A percentile compares a stretch with the other conserved stretches of the same genome.
phyloP scores from a whole-genome alignment of 2,113 vertebrate species.

The Epinephelus fuscoguttatus region DNA sequence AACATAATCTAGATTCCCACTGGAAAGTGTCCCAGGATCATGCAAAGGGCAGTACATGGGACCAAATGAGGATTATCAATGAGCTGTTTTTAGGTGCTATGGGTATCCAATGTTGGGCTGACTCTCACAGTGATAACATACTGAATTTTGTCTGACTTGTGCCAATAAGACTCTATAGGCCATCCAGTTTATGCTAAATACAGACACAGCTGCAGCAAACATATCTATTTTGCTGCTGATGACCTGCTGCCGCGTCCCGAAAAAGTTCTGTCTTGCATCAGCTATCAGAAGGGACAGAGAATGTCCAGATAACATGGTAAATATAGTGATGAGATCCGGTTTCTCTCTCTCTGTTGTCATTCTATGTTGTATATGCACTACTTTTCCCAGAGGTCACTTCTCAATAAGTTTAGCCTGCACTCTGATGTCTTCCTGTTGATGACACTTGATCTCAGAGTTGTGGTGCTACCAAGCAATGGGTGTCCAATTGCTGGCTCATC shows the following conservation, averaged over 20 bases:
- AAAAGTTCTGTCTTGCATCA: too few relatives aligned
- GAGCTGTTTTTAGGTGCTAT: conserved; percentile 62
- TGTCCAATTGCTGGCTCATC: too few relatives aligned
- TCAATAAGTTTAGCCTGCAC: not conserved
- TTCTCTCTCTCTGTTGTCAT: not conserved
- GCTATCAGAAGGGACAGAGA: not conserved
- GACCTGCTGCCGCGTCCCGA: not conserved
- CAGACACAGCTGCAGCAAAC: conserved; percentile 9
- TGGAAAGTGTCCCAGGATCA: conserved; percentile 42
- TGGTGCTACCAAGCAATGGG: too few relatives aligned
- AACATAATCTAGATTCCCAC: conserved; percentile 47
- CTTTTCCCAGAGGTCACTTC: not conserved
- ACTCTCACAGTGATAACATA: conserved; percentile 73
- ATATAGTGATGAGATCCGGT: not conserved
- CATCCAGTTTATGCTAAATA: not conserved
- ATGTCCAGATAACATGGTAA: conserved; percentile 3
- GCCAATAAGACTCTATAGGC: not conserved
- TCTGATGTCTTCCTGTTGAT: not conserved
- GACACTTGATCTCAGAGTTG: not conserved
- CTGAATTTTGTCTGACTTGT: not conserved
- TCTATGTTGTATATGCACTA: too few relatives aligned
- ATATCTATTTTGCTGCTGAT: not conserved
- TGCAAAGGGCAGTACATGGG: conserved; percentile 7
- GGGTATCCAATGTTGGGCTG: conserved; percentile 20
- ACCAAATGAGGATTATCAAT: conserved; percentile 43